Percentiles rank a stretch among this genome's conserved stretches.
These are phyloP conservation scores for Morpho helenor DNA, from an alignment of 2,888 invertebrate species.

Conservation along the genomic window DNA sequence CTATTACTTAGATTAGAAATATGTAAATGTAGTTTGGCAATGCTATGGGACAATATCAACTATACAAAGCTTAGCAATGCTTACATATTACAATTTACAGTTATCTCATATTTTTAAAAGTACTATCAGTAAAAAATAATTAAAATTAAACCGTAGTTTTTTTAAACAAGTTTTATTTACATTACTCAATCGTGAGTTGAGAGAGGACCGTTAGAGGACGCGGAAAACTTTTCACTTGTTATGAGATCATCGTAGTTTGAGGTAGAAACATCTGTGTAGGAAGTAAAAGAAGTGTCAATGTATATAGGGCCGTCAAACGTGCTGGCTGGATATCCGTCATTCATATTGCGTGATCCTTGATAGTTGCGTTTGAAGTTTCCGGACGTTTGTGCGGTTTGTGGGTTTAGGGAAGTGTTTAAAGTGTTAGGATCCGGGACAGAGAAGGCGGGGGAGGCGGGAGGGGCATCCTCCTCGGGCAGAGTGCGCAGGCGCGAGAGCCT, in stretches of 20 bases:
- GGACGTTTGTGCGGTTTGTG: constrained; percentile 1
- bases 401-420: background rate
- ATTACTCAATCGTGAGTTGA: no score
- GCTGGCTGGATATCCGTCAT: background rate
- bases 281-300: constrained; percentile 9
- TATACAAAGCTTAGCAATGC: no score
- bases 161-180: no score
- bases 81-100: no score
- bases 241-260: constrained; percentile 23
- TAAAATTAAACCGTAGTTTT: no score
- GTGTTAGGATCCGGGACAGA: constrained; percentile 1
- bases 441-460: constrained; percentile 45
- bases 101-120: no score
- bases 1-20: no score
- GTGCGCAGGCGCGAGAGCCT: constrained; percentile 70
- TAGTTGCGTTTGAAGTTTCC: constrained; percentile 2
- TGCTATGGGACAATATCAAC: no score
- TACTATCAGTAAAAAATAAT: no score
- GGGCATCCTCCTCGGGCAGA: constrained; percentile 63
- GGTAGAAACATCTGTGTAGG: constrained; percentile 18
- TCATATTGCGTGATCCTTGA: background rate
- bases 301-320: background rate
- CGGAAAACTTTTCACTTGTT: constrained; percentile 6
- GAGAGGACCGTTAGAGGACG: constrained; percentile 7
- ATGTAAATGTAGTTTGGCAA: no score